Evolutionary conservation across 2,113 vertebrate species (phyloP).

Genomic region (Xenus cinereus): DNA sequence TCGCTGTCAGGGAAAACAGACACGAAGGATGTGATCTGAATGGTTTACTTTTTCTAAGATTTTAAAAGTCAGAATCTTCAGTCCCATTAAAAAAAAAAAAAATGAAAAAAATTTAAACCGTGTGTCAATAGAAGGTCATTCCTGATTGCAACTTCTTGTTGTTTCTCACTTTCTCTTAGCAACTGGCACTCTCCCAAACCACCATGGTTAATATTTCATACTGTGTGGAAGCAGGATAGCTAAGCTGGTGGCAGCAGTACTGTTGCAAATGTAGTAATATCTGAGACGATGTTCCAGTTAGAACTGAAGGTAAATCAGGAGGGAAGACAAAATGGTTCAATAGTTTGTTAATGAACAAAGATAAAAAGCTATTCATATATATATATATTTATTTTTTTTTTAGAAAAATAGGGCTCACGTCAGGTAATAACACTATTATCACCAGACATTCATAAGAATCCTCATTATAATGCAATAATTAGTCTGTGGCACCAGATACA

Average conservation of each 20-base stretch:
- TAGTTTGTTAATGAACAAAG: neutral
- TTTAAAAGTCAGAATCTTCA: neutral
- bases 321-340: neutral
- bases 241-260: neutral
- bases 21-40: neutral
- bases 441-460: neutral
- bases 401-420: neutral
- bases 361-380: neutral
- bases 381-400: neutral
- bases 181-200: neutral
- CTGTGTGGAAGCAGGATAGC: neutral
- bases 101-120: neutral
- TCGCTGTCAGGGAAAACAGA: neutral
- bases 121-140: neutral
- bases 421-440: neutral
- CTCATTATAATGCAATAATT: neutral
- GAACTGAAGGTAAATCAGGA: neutral
- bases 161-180: neutral
- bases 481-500: neutral
- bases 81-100: neutral
- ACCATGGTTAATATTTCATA: neutral
- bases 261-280: neutral
- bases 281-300: neutral
- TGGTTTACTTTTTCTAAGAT: neutral
- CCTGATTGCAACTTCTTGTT: neutral